Percentiles rank a stretch among this genome's conserved stretches.
Conservation (phyloP, 1,140 invertebrate species). For the Potamilus streckersoni region DNA sequence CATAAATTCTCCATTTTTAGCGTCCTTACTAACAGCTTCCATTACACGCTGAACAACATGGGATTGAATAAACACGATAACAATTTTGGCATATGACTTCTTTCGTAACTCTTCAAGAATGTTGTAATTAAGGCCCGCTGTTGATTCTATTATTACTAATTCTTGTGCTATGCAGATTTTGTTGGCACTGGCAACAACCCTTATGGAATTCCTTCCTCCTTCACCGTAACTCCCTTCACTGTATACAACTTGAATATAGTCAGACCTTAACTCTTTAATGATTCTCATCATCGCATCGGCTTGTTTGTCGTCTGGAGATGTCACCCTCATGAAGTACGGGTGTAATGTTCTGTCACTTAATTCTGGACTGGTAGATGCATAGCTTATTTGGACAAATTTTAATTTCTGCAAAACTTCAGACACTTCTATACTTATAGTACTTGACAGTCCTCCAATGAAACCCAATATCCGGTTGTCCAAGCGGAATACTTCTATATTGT, state of each 20-base stretch:
- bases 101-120: constrained; percentile 11
- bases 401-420: constrained; percentile 22
- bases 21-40: not conserved
- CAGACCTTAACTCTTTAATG: not conserved
- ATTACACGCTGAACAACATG: constrained; percentile 22
- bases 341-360: constrained; percentile 27
- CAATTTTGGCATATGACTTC: constrained; percentile 28
- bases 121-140: constrained; percentile 11
- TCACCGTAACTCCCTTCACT: constrained; percentile 36
- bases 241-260: constrained; percentile 34
- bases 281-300: constrained; percentile 35
- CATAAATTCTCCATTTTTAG: constrained; percentile 29
- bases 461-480: constrained; percentile 18
- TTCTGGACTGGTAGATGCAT: constrained; percentile 29
- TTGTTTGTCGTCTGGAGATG: constrained; percentile 34
- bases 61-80: constrained; percentile 35
- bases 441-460: constrained; percentile 26
- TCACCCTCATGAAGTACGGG: constrained; percentile 35
- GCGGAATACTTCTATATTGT: not conserved
- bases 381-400: constrained; percentile 25
- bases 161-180: constrained; percentile 31
- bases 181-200: not conserved
- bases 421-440: constrained; percentile 27
- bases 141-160: constrained; percentile 1
- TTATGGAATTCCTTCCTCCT: constrained; percentile 29